Base-by-base conservation (phyloP, 2,113 vertebrate genomes). In the Tapirus terrestris region DNA sequence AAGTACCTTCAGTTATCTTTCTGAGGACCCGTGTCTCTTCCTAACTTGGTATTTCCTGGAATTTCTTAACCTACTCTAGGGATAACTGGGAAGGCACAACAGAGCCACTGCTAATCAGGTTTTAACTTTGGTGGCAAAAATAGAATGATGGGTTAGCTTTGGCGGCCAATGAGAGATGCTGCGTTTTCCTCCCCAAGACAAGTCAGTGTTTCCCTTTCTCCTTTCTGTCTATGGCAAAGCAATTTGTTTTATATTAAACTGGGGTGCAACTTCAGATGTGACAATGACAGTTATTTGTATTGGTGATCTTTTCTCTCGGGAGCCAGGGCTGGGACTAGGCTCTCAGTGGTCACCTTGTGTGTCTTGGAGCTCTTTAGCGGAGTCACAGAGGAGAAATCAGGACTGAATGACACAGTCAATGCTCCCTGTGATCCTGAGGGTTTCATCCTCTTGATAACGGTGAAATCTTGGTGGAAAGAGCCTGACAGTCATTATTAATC, bases 1-100 rank as follows among this genome's bases (percentile, higher is more conserved):
- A 61, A 95, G 83, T 81, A 73, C 27, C 56, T 91, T 36, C 58
- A 91, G 48, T 96, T 58, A 93, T 75, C 27, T 89, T 96, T 48
- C 73, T 53, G 80, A 96, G 65, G 61, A 73, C 23, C 3, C 43
- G 33, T 80, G 65, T 91, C 56, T 95, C n/a, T 93, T 92, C 11
- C 76, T 79, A 45, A 83, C 36, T 51, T 84, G 36, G 5, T 56
- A 51, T 76, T 94, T 92, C 58, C 77, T 88, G 65, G 70, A 96
- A 91, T 94, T 89, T 93, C 73, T 92, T 72, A 89, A 63, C 48
- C n/a, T 43, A 27, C 51, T 96, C 39, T 65, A 45, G 36, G 53
- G 48, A 65, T 84, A 92, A 25, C 31, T 33, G 67, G 36, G 65
- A 91, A 96, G 39, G 9, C 13, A 20, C 20, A 61, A 9, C 17